phyloP scores from a whole-genome alignment of 2,888 invertebrate genomes.

The Schrankia costaestrigalis region DNA sequence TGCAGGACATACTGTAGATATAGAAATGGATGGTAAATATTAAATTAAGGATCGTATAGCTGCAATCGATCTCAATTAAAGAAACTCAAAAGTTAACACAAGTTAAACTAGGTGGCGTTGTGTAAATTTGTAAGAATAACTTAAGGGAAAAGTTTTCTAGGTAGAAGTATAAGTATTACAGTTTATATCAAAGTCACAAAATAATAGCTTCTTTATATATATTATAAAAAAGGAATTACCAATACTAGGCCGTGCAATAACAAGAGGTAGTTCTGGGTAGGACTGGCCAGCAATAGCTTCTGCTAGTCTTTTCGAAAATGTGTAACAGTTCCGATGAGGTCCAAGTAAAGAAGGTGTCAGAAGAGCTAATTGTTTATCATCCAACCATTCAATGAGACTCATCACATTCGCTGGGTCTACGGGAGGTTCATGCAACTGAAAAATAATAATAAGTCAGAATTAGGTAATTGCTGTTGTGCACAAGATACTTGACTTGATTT shows the following conservation, averaged over 20 bases:
- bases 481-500: no score
- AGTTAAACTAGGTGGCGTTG: no score
- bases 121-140: no score
- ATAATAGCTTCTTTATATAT: no score
- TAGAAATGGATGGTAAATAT: neutral
- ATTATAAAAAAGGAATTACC: constrained; percentile 85
- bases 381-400: constrained; percentile 85
- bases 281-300: constrained; percentile 90
- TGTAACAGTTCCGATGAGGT: constrained; percentile 96
- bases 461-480: neutral
- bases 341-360: constrained; percentile 85
- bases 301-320: constrained; percentile 95
- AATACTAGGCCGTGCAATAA: constrained; percentile 95
- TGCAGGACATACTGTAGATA: constrained; percentile 68
- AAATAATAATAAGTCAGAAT: no score
- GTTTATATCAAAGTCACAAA: no score
- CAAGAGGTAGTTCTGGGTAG: constrained; percentile 87
- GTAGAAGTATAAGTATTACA: no score
- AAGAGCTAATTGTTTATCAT: constrained; percentile 82
- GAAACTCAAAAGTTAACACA: no score
- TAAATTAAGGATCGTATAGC: neutral
- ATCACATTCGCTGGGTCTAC: constrained; percentile 87
- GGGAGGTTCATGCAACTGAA: constrained; percentile 84
- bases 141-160: no score
- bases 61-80: no score